Percentiles rank a stretch among this genome's conserved stretches.
phyloP scores from a whole-genome alignment of 1,140 invertebrate species.

The Proctacanthus coquilletti region DNA sequence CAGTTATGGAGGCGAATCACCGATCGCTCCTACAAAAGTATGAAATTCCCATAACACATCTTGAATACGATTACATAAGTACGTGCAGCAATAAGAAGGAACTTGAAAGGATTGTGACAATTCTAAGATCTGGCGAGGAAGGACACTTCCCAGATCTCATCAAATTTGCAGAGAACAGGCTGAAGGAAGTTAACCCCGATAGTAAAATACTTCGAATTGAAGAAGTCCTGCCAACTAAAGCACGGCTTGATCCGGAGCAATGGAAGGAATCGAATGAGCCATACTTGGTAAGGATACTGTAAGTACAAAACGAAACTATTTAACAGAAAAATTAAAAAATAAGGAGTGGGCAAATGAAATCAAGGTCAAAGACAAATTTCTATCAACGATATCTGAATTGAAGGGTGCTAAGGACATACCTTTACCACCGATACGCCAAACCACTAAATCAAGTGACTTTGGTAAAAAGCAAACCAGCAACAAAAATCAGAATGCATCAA shows the following conservation, averaged over 20 bases:
- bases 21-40: slow-evolving; percentile 35
- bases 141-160: slow-evolving; percentile 44
- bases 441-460: slow-evolving; percentile 1
- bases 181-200: slow-evolving; percentile 35
- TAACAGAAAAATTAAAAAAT: not conserved
- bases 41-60: slow-evolving; percentile 39
- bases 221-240: slow-evolving; percentile 31
- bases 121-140: slow-evolving; percentile 50
- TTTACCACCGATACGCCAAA: not conserved
- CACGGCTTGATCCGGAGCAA: slow-evolving; percentile 27
- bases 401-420: not conserved
- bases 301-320: slow-evolving; percentile 4
- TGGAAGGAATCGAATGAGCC: slow-evolving; percentile 24
- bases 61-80: slow-evolving; percentile 42
- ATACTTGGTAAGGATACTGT: slow-evolving; percentile 29
- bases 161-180: slow-evolving; percentile 35
- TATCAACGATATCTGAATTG: slow-evolving; percentile 18
- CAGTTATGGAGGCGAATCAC: slow-evolving; percentile 16
- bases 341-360: slow-evolving; percentile 33
- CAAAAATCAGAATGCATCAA: not conserved
- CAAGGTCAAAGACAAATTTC: slow-evolving; percentile 28
- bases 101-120: slow-evolving; percentile 41
- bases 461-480: slow-evolving; percentile 3
- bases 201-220: slow-evolving; percentile 35
- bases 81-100: slow-evolving; percentile 35